A percentile compares a stretch with the other conserved stretches of the same genome.
phyloP scores from a whole-genome alignment of 2,888 invertebrate genomes.

The Eilema depressum region DNA sequence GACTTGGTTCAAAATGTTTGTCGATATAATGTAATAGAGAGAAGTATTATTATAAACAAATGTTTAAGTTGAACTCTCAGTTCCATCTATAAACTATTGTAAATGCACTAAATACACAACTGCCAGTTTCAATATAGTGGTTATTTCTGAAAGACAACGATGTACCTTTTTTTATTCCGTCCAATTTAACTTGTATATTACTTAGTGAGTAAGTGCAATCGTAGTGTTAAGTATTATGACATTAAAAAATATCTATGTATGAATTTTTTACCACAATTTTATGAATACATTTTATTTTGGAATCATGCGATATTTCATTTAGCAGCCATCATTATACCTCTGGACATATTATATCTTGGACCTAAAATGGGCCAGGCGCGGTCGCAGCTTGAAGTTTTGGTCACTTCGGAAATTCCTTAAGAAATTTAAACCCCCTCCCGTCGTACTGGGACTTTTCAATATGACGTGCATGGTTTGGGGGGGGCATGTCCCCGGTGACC shows the following conservation, averaged over 20 bases:
- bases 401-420: no score
- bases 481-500: no score
- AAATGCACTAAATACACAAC: not conserved
- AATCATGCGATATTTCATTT: slow-evolving; percentile 18
- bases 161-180: slow-evolving; percentile 46
- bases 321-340: not conserved
- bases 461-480: no score
- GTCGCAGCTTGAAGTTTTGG: no score
- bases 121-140: not conserved
- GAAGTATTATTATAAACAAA: not conserved
- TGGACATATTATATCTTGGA: no score
- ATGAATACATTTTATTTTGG: slow-evolving; percentile 36
- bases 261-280: slow-evolving; percentile 32
- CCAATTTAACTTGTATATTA: slow-evolving; percentile 33
- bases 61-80: no score
- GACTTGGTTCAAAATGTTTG: no score
- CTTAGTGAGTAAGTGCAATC: slow-evolving; percentile 24
- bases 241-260: slow-evolving; percentile 27
- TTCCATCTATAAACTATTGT: not conserved
- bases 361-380: no score
- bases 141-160: slow-evolving; percentile 29
- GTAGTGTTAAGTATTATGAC: slow-evolving; percentile 24
- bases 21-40: not conserved
- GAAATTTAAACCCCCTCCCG: no score
- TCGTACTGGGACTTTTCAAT: no score